Conservation (phyloP, 1,140 invertebrate genomes). For the Drosophila teissieri region DNA sequence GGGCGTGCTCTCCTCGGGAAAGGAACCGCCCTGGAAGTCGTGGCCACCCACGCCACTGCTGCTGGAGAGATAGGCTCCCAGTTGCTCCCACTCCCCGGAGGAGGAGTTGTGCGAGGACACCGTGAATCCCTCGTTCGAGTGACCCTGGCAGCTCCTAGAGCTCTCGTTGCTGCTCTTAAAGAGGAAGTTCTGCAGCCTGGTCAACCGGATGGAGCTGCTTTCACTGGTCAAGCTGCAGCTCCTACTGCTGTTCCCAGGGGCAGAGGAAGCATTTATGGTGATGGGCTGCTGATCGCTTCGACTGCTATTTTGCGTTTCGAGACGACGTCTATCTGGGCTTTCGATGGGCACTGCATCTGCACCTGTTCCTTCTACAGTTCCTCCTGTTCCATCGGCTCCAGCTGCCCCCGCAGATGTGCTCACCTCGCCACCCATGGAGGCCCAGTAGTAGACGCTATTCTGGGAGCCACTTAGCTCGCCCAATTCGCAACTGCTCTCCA, state of each 20-base stretch:
- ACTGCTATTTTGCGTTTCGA: conserved; percentile 33
- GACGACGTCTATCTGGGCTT: conserved; percentile 31
- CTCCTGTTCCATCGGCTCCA: conserved; percentile 14
- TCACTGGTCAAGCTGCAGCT: conserved; percentile 80
- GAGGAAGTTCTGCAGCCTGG: conserved; percentile 78
- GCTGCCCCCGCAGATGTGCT: conserved; percentile 52
- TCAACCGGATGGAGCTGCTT: conserved; percentile 74
- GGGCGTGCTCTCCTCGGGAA: conserved; percentile 64
- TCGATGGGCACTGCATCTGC: conserved; percentile 18
- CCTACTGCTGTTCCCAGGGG: conserved; percentile 49
- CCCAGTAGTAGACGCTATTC: conserved; percentile 70
- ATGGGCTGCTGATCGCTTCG: conserved; percentile 31
- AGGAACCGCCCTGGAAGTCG: conserved; percentile 64
- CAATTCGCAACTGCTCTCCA: conserved; percentile 76
- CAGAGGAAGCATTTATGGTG: conserved; percentile 24
- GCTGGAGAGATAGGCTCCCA: conserved; percentile 59
- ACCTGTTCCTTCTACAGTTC: conserved; percentile 10
- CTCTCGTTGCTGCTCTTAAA: conserved; percentile 83
- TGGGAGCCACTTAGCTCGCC: conserved; percentile 64
- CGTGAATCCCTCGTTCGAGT: conserved; percentile 80
- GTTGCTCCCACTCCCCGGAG: conserved; percentile 79
- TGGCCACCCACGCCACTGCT: conserved; percentile 47
- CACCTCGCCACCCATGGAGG: conserved; percentile 76
- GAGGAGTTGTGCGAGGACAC: conserved; percentile 79
- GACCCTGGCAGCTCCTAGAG: conserved; percentile 69